Evolutionary conservation across 2,797 vertebrate genomes (phyloP), one percentile per base, ranked within the genome.

Genomic region (Chrysocyon brachyurus): DNA sequence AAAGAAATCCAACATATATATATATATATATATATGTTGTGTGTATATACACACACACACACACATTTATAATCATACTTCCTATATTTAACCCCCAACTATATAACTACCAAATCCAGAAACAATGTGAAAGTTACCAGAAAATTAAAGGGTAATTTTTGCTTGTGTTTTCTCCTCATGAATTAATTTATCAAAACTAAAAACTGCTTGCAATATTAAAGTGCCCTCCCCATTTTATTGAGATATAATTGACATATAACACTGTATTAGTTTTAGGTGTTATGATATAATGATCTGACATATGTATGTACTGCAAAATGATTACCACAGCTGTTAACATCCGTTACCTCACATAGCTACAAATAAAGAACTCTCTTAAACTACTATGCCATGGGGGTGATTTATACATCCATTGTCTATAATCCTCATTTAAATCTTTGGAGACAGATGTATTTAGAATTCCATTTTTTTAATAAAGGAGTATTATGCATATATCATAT

Each of bases 171-270:
- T 83, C 21, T 94, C 28, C 21, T 94, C 28, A 73, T 21, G 40
- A 96, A 77, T 40, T 79, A 82, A 89, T 64, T 84, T 88, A 82
- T 89, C 56, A 91, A 83, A 95, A 95, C 11, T 78, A 94, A 90
- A 84, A 82, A 68, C 19, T 56, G 28, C 61, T 61, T 56, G 82
- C 33, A 88, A 78, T 81, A 89, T 33, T 91, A 77, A 81, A 92
- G 6, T 77, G n/a, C 75, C 70, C 70, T 66, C 64, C 26, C 5
- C 22, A 16, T 87, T 91, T 72, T 75, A 82, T 3, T 85, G 61
- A 70, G 73, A 46, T 56, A 72, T 86, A 72, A 61, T 6, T 87
- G 89, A 86, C n/a, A 63, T 22, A 54, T 40, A 79, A 61, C 26
- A 91, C 26, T 83, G 4, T 16, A 63, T 54, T 59, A 90, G 78